Percentiles rank a stretch among this genome's conserved stretches.
Conservation (phyloP, 2,888 invertebrate genomes). For the Odontocerum albicorne region DNA sequence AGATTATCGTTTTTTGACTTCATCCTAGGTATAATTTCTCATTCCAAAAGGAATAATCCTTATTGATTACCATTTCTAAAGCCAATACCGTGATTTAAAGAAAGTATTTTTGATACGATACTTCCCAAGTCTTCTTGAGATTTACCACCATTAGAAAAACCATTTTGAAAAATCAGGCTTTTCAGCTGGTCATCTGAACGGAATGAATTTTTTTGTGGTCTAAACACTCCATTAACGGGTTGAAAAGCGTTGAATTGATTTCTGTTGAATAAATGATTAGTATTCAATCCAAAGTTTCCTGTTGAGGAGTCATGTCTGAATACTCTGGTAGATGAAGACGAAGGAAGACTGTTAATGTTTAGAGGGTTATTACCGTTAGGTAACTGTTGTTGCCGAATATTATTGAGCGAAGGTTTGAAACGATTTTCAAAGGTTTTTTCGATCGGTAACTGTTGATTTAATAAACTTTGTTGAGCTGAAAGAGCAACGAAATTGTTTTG, state of each 20-base stretch:
- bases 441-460: conserved; percentile 45
- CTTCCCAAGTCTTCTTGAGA: conserved; percentile 75
- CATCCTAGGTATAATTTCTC: no score
- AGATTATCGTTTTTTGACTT: no score
- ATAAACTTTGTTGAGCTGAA: conserved; percentile 38
- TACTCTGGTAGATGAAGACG: conserved; percentile 43
- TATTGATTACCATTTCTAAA: no score
- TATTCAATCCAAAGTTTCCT: conserved; percentile 66
- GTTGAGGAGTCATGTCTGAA: conserved; percentile 61
- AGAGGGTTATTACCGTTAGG: conserved; percentile 40
- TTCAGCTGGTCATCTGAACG: conserved; percentile 60
- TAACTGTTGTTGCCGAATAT: conserved; percentile 42
- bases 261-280: conserved; percentile 48
- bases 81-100: conserved; percentile 75
- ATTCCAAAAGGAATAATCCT: no score
- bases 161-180: conserved; percentile 66
- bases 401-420: conserved; percentile 45
- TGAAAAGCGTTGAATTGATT: conserved; percentile 37
- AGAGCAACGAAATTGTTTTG: conserved; percentile 42
- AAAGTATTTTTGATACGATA: conserved; percentile 79
- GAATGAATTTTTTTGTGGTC: conserved; percentile 30
- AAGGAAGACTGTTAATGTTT: conserved; percentile 41
- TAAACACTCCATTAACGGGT: conserved; percentile 21
- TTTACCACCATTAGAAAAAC: conserved; percentile 58
- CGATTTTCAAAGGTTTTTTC: conserved; percentile 39